phyloP scores from a whole-genome alignment of 2,888 invertebrate genomes.

The Yponomeuta plumbellus region DNA sequence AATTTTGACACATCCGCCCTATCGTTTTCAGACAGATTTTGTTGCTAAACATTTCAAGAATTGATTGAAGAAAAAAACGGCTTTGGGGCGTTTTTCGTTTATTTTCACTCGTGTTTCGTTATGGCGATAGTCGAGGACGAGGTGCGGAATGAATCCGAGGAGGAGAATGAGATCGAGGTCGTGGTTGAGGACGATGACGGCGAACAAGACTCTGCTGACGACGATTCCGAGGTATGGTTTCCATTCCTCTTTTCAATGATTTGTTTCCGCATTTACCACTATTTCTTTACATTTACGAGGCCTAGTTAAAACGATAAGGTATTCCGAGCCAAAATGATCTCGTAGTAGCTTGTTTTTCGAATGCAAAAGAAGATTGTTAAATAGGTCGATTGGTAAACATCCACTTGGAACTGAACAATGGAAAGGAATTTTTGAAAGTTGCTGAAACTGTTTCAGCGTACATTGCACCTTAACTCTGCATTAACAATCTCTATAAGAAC shows the following conservation, averaged over 20 bases:
- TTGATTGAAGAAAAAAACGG: slow-evolving; percentile 18
- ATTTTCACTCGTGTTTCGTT: slow-evolving; percentile 30
- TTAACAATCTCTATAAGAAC: too few relatives aligned
- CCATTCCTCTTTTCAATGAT: not conserved
- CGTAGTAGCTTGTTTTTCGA: not conserved
- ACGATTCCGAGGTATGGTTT: slow-evolving; percentile 49
- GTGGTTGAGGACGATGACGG: slow-evolving; percentile 63
- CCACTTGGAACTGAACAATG: not conserved
- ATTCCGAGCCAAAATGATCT: not conserved
- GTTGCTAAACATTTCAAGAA: slow-evolving; percentile 46
- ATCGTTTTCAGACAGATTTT: slow-evolving; percentile 36
- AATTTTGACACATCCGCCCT: slow-evolving; percentile 33
- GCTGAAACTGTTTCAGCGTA: not conserved
- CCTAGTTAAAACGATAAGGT: not conserved
- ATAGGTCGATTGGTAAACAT: not conserved
- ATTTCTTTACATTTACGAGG: not conserved
- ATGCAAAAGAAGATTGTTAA: not conserved
- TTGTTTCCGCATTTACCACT: not conserved
- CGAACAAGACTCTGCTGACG: slow-evolving; percentile 33
- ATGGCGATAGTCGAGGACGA: slow-evolving; percentile 72
- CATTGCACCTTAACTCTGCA: not conserved
- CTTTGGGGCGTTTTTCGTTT: slow-evolving; percentile 23
- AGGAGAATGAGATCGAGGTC: slow-evolving; percentile 67
- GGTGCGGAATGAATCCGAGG: slow-evolving; percentile 65
- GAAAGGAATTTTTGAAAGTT: not conserved